Conservation (phyloP, 2,113 vertebrate genomes). For the Parotia lawesii region DNA sequence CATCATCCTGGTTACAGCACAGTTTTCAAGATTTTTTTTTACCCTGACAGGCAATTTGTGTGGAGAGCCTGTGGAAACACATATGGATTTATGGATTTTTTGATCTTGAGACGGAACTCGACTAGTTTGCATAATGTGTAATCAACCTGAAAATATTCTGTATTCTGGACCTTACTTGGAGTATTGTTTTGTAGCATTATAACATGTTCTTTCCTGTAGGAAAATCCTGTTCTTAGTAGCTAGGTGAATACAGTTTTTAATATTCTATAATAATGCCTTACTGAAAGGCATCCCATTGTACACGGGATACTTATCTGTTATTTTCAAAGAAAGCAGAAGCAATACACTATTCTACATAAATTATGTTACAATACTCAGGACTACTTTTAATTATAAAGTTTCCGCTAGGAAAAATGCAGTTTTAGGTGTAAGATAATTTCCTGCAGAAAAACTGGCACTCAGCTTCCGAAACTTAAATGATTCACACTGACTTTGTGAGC, state of each 20-base stretch:
- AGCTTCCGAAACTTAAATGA: neutral
- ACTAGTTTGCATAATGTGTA: neutral
- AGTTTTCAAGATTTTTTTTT: slow-evolving; percentile 32
- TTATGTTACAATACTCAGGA: neutral
- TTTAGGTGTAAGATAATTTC: neutral
- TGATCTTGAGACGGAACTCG: neutral
- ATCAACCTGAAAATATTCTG: neutral
- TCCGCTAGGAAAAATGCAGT: neutral
- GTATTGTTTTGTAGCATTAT: neutral
- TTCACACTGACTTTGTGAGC: neutral
- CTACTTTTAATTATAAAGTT: neutral
- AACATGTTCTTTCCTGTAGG: neutral
- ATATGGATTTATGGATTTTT: slow-evolving; percentile 6
- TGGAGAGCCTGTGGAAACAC: slow-evolving; percentile 45
- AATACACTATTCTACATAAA: neutral
- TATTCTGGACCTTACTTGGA: neutral
- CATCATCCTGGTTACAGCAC: slow-evolving; percentile 51
- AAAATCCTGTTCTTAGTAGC: neutral
- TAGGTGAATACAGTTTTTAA: neutral
- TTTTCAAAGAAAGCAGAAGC: neutral
- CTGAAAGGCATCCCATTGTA: neutral
- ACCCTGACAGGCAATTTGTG: slow-evolving; percentile 44
- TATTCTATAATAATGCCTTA: neutral
- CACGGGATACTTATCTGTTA: neutral
- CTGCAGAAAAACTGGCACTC: neutral